Evolutionary conservation across 2,113 vertebrate species (phyloP).

Genomic region (Phaetusa simplex): DNA sequence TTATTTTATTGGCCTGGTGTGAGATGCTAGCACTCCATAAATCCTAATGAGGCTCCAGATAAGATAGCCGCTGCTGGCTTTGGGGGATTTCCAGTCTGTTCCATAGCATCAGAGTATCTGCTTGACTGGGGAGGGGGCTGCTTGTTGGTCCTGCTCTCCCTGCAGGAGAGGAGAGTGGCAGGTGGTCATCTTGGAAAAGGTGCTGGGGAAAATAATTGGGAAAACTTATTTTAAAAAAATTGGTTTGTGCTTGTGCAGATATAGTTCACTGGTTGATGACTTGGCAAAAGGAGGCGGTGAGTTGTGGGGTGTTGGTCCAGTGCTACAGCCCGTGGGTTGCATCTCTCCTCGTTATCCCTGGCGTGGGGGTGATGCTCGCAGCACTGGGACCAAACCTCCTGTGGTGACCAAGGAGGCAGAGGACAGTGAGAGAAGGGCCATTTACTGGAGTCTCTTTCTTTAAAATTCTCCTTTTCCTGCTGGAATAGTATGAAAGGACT

Average conservation of each 20-base stretch:
- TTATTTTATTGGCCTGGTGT: neutral
- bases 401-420: neutral
- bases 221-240: neutral
- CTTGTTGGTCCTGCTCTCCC: neutral
- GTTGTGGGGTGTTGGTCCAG: neutral
- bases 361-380: neutral
- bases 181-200: neutral
- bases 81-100: neutral
- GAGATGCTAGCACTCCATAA: neutral
- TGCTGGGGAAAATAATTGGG: neutral
- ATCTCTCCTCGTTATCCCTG: rapidly evolving
- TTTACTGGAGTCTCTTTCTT: neutral
- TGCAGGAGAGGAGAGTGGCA: neutral
- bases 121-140: neutral
- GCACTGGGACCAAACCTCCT: no score
- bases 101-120: neutral
- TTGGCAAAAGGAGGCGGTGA: neutral
- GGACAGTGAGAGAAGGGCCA: neutral
- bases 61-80: neutral
- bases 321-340: rapidly evolving
- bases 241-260: neutral
- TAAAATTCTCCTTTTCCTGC: neutral
- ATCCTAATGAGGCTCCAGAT: neutral
- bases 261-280: neutral
- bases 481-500: neutral